phyloP scores from a whole-genome alignment of 2,888 invertebrate genomes.

The Morpho achilles region DNA sequence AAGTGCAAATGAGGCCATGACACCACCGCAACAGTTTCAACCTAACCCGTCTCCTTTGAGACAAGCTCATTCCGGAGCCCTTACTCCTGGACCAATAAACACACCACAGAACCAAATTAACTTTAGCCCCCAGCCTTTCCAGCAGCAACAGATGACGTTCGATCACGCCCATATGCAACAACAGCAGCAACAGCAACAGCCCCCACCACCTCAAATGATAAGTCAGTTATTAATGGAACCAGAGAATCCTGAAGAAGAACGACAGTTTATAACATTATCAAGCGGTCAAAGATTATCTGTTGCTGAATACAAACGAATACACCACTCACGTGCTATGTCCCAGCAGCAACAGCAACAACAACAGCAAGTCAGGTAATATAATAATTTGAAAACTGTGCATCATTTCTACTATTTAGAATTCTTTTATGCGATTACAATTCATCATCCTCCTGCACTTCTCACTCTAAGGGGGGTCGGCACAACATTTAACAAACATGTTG shows the following conservation, averaged over 20 bases:
- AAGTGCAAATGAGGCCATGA: constrained; percentile 46
- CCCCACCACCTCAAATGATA: constrained; percentile 41
- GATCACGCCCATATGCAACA: constrained; percentile 50
- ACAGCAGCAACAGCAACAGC: constrained; percentile 48
- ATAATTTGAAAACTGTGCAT: no score
- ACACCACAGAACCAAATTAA: constrained; percentile 42
- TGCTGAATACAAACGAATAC: constrained; percentile 67
- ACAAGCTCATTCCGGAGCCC: constrained; percentile 36
- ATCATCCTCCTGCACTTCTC: no score
- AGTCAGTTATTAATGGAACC: constrained; percentile 58
- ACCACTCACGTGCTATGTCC: constrained; percentile 48
- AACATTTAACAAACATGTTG: no score
- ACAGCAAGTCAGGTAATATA: constrained; percentile 38
- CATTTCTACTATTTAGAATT: no score
- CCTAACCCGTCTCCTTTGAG: constrained; percentile 51
- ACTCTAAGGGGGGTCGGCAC: no score
- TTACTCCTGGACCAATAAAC: constrained; percentile 17
- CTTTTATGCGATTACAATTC: no score
- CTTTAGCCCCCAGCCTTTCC: constrained; percentile 48
- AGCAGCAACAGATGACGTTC: constrained; percentile 46
- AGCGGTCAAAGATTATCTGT: constrained; percentile 67
- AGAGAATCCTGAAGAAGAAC: constrained; percentile 59
- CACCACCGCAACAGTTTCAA: constrained; percentile 50
- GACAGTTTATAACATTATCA: constrained; percentile 57
- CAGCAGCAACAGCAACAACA: constrained; percentile 41